A percentile compares a stretch with the other conserved stretches of the same genome.
Conservation (phyloP, 2,797 vertebrate genomes). For the Tiaroga cobitis region DNA sequence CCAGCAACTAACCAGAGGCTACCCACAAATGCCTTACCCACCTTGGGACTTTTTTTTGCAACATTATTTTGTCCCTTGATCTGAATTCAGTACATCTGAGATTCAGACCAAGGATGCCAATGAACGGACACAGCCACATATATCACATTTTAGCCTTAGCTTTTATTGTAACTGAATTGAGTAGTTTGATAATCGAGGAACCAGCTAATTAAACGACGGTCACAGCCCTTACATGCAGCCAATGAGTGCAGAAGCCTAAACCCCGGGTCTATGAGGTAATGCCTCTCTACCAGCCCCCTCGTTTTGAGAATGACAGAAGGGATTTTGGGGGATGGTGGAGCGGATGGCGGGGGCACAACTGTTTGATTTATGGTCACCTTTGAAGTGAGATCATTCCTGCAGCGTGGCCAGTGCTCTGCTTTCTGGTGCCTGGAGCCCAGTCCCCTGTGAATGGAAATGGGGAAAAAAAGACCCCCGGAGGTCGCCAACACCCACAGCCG, state of each 20-base stretch:
- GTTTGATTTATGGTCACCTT: constrained; percentile 80
- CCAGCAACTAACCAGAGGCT: constrained; percentile 17
- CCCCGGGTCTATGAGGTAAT: constrained; percentile 57
- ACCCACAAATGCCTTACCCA: constrained; percentile 35
- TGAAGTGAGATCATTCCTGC: constrained; percentile 76
- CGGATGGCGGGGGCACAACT: constrained; percentile 62
- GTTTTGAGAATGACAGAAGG: constrained; percentile 56
- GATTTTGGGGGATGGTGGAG: constrained; percentile 48
- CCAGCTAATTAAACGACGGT: not conserved
- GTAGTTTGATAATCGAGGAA: not conserved
- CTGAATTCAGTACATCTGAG: not conserved
- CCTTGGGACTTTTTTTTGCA: not conserved
- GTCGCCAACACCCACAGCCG: constrained; percentile 60
- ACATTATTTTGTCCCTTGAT: constrained; percentile 30
- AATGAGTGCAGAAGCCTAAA: constrained; percentile 25
- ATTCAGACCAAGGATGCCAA: constrained; percentile 2
- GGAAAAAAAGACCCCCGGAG: constrained; percentile 56
- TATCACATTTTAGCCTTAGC: not conserved
- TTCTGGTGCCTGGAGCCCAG: constrained; percentile 63
- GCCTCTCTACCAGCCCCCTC: constrained; percentile 39
- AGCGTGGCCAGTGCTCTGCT: constrained; percentile 64
- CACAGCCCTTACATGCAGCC: constrained; percentile 4
- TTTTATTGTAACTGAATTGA: constrained; percentile 6
- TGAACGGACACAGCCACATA: not conserved
- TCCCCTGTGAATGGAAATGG: constrained; percentile 44